These are phyloP conservation scores for Cynopterus brachyotis DNA, from an alignment of 2,113 vertebrate species.

Conservation along the genomic window DNA sequence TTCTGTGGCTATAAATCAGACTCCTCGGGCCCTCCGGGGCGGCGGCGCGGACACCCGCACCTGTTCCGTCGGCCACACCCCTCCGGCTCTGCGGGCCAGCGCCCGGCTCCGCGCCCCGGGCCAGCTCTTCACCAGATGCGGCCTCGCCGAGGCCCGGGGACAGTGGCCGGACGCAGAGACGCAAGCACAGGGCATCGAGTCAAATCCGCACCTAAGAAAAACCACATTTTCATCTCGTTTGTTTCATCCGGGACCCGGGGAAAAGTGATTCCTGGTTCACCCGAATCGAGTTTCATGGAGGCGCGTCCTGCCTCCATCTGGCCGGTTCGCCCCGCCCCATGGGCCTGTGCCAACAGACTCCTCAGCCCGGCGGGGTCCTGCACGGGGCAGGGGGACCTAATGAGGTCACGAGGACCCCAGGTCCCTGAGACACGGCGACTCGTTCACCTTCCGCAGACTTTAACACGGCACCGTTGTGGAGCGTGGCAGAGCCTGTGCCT, in stretches of 20 bases:
- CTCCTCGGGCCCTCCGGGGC: background rate
- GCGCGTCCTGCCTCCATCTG: background rate
- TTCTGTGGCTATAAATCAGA: conserved; percentile 2
- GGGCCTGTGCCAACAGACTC: background rate
- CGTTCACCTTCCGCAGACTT: fast-evolving
- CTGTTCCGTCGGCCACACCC: background rate
- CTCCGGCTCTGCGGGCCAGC: background rate
- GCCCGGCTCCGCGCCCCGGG: background rate
- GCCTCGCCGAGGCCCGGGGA: background rate
- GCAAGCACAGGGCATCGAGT: fast-evolving
- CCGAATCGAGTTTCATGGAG: background rate
- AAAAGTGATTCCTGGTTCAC: background rate
- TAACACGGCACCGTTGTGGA: fast-evolving
- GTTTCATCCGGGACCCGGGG: background rate
- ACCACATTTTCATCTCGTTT: background rate
- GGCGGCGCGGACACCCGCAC: background rate
- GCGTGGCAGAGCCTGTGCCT: fast-evolving
- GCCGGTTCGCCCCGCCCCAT: background rate
- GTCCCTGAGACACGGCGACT: fast-evolving
- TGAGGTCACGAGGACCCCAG: fast-evolving
- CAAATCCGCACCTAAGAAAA: background rate
- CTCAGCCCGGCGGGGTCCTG: fast-evolving
- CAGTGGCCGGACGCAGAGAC: background rate
- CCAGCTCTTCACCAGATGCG: background rate
- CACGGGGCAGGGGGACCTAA: fast-evolving